These are phyloP conservation scores for Musca domestica DNA, from an alignment of 1,140 invertebrate genomes.

Conservation along the genomic window DNA sequence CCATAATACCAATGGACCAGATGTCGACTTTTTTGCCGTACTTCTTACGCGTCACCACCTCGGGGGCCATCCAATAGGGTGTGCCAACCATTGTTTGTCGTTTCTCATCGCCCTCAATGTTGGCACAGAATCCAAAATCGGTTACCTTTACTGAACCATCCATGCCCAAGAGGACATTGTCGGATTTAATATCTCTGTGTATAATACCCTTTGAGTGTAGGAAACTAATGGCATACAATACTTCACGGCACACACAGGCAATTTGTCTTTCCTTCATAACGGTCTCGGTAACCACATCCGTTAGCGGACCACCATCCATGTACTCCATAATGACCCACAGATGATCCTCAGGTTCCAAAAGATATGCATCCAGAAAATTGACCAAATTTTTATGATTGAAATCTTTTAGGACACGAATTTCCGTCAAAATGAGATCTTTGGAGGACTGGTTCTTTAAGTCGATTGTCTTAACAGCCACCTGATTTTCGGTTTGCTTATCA, in stretches of 20 bases:
- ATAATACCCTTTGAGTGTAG: slow-evolving; percentile 89
- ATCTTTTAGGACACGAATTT: slow-evolving; percentile 90
- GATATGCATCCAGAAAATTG: slow-evolving; percentile 92
- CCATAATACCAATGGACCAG: slow-evolving; percentile 96
- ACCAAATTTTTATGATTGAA: slow-evolving; percentile 95
- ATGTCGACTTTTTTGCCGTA: slow-evolving; percentile 93
- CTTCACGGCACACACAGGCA: slow-evolving; percentile 90
- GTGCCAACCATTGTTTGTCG: slow-evolving; percentile 95
- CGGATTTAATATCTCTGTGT: slow-evolving; percentile 93
- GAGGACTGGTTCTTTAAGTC: slow-evolving; percentile 90
- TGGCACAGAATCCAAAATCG: slow-evolving; percentile 97
- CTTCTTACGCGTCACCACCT: slow-evolving; percentile 82
- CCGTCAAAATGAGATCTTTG: slow-evolving; percentile 92
- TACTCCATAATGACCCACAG: slow-evolving; percentile 96
- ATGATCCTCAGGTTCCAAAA: slow-evolving; percentile 77
- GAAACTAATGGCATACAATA: slow-evolving; percentile 88
- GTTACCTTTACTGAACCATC: slow-evolving; percentile 96
- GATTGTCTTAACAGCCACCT: slow-evolving; percentile 95
- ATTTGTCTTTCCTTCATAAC: slow-evolving; percentile 98
- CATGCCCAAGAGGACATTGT: slow-evolving; percentile 95
- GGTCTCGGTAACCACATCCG: slow-evolving; percentile 96
- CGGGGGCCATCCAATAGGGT: slow-evolving; percentile 85
- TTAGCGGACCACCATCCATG: slow-evolving; percentile 91
- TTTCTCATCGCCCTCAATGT: slow-evolving; percentile 88
- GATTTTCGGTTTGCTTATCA: slow-evolving; percentile 71